Conservation (phyloP, 2,888 invertebrate species). For the Spatulosminthurus flaviceps region DNA sequence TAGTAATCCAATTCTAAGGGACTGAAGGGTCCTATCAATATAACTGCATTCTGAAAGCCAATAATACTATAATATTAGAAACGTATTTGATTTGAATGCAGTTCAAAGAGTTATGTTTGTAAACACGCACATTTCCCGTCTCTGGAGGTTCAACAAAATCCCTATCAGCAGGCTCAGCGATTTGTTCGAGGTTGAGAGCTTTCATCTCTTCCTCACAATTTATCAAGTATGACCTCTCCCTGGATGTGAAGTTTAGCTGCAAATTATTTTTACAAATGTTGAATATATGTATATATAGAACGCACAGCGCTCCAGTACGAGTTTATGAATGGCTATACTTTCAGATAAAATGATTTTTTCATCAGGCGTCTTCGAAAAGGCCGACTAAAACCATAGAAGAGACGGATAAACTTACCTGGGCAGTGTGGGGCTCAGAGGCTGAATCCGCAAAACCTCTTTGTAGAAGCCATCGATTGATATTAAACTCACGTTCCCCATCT, state of each 20-base stretch:
- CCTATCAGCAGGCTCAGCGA: constrained; percentile 51
- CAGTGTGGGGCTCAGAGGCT: constrained; percentile 80
- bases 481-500: background rate
- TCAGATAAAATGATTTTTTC: too few relatives aligned
- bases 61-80: too few relatives aligned
- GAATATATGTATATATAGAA: background rate
- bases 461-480: constrained; percentile 68
- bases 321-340: too few relatives aligned
- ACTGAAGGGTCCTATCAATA: constrained; percentile 80
- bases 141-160: constrained; percentile 53
- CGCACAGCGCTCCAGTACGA: background rate
- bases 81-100: too few relatives aligned
- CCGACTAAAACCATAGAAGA: too few relatives aligned
- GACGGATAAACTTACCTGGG: constrained; percentile 70
- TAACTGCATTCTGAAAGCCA: constrained; percentile 1
- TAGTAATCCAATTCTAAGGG: constrained; percentile 81
- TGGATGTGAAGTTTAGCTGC: constrained; percentile 53
- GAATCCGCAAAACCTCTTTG: constrained; percentile 73
- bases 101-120: too few relatives aligned
- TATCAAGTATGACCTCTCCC: constrained; percentile 45
- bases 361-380: too few relatives aligned
- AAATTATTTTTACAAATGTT: background rate
- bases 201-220: constrained; percentile 44
- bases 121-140: background rate
- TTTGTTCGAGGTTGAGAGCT: constrained; percentile 54